Evolutionary conservation across 2,888 invertebrate genomes (phyloP), one percentile per base, ranked within the genome.

Genomic region (Hypselothyrea guttata): DNA sequence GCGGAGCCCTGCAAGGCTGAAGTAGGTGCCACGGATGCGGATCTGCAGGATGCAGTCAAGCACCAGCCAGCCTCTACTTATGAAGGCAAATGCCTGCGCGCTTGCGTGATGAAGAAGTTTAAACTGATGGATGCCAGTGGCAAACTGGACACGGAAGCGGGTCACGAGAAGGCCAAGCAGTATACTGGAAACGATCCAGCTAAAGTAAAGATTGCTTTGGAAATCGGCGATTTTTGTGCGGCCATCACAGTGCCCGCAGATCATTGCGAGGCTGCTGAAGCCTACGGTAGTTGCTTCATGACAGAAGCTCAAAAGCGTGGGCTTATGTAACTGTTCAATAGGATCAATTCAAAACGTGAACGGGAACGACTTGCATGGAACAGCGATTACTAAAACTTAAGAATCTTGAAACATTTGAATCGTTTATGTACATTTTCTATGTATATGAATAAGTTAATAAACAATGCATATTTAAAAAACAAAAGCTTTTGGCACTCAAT

Each of bases 191-290:
- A 63, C n/a, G 79, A 75, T 61, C 75, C 74, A 0, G 75, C 52
- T 4, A 85, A 79, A 58, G 49, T 87, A 30, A 68, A 75, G 31
- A 0, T 72, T 0, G 79, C 75, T 9, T 28, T 59, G 1, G 78
- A 86, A 49, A 76, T 88, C 7, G 63, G 74, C 0, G 76, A 82
- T 12, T 46, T 34, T 2, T 88, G 88, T 45, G 57, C 51, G 1
- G 61, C 37, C 0, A 62, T 79, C 18, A 9, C 33, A 1, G 84
- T 87, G 9, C 58, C 81, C 0, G 67, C 56, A 12, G 83, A 88
- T 53, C 81, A 75, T 13, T 88, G 88, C 45, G 88, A 88, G 35
- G 88, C 88, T 1, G 87, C 88, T 16, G 88, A 78, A 30, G 42
- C 49, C 1, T 88, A 87, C 40, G 54, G 77, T 9, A 40, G 45